Conservation (phyloP, 2,888 invertebrate genomes). For the Mythimna pallens region DNA sequence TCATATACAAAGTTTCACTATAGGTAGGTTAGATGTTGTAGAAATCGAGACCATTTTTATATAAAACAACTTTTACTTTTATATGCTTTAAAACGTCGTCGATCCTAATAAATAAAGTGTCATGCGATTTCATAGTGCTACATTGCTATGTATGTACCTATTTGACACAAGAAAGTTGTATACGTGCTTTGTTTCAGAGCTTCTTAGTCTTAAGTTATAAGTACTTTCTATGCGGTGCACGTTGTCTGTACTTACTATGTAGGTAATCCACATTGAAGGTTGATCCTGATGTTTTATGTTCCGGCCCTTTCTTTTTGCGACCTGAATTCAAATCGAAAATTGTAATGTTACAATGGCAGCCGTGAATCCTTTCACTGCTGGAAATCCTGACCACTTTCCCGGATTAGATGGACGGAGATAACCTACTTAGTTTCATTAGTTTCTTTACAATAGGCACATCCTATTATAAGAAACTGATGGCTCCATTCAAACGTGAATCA, state of each 20-base stretch:
- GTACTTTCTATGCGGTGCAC: constrained; percentile 75
- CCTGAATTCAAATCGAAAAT: constrained; percentile 70
- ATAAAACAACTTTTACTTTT: constrained; percentile 64
- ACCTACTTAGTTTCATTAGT: constrained; percentile 43
- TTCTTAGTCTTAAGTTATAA: constrained; percentile 45
- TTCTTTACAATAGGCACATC: constrained; percentile 25
- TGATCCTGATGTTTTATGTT: constrained; percentile 69
- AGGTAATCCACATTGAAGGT: constrained; percentile 76
- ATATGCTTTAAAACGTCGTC: constrained; percentile 35
- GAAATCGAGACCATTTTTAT: constrained; percentile 49
- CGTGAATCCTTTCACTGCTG: constrained; percentile 34
- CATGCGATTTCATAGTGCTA: constrained; percentile 32
- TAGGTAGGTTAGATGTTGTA: constrained; percentile 15
- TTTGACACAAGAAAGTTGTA: constrained; percentile 77
- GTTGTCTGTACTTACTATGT: constrained; percentile 59
- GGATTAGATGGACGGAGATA: constrained; percentile 30
- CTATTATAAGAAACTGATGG: too few relatives aligned
- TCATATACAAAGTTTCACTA: constrained; percentile 14
- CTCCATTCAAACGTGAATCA: constrained; percentile 12
- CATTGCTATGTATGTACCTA: constrained; percentile 33
- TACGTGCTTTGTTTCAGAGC: constrained; percentile 75
- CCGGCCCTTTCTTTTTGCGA: constrained; percentile 77
- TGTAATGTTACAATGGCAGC: constrained; percentile 37
- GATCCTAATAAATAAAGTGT: constrained; percentile 36
- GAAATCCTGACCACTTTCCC: constrained; percentile 45